Base-by-base conservation (phyloP, 1,140 invertebrate genomes). In the Teleogryllus occipitalis region DNA sequence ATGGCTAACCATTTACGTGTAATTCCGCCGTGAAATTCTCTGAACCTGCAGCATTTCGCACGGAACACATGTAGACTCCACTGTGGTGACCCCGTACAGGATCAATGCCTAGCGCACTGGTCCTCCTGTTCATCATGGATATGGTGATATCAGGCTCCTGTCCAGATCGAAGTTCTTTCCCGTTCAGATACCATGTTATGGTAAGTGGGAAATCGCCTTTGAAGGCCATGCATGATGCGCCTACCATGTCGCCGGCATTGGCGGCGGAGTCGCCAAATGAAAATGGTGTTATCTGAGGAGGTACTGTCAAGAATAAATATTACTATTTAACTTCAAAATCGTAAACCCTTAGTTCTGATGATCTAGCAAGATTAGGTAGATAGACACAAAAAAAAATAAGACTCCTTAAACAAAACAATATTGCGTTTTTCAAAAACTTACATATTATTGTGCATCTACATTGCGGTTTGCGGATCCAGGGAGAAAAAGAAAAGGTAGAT, bases 31-130 rank as follows among this genome's bases (percentile, higher is more conserved):
- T 91, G 86, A 92, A 90, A 84, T 90, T 92, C 83, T 89, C 90
- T 76, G 88, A 91, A 80, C 93, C 93, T 47, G 94, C 95, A 80
- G 86, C 87, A 87, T 95, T 95, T 82, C 87, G 91, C 76, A 92
- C 93, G 82, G 91, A 88, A 86, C 95, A 97, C 81, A 92, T 95
- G 84, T 96, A 97, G 82, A 91, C 91, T 81, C 93, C 93, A 84
- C 90, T 81, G 15, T 81, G 77, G 48, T 81, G 47, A 80, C 82
- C 80, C 27, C 77, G 76, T 10, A 91, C 89, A 47, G 87, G 87
- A 83, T 91, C 89, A 82, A 92, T 91, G 82, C 87, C 90, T 81
- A 91, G 84, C 82, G 87, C 87, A 83, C 88, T 89, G 81, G 90
- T 85, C 21, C 81, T 75, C 14, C 75, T 48, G 49, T 49, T 79